phyloP scores from a whole-genome alignment of 2,888 invertebrate genomes.

The Thymelicus sylvestris region DNA sequence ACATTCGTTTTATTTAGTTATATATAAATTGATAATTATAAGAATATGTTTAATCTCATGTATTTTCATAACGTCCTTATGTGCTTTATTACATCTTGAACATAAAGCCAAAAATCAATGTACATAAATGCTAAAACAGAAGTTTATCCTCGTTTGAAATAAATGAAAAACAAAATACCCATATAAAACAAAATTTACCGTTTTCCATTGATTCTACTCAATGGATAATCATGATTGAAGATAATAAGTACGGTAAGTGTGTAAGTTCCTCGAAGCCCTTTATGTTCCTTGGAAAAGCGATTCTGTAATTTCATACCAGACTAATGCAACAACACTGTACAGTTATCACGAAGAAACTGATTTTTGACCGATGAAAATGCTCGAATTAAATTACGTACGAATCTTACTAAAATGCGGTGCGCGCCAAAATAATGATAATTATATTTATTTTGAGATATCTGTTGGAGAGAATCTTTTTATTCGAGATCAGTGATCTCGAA shows the following conservation, averaged over 20 bases:
- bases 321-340: slow-evolving; percentile 35
- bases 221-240: background rate
- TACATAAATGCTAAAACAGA: too few species aligned
- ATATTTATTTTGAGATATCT: too few species aligned
- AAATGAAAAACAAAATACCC: background rate
- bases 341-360: slow-evolving; percentile 21
- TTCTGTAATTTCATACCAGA: slow-evolving; percentile 37
- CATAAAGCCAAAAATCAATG: too few species aligned
- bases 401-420: background rate
- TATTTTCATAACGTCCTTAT: too few species aligned
- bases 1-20: too few species aligned
- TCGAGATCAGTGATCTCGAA: too few species aligned
- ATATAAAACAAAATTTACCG: background rate
- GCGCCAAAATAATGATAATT: too few species aligned
- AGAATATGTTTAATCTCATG: too few species aligned
- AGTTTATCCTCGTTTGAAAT: background rate
- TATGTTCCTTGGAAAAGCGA: slow-evolving; percentile 47
- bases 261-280: slow-evolving; percentile 32
- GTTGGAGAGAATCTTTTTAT: too few species aligned
- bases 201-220: too few species aligned
- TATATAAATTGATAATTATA: too few species aligned
- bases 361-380: slow-evolving; percentile 2
- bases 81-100: too few species aligned
- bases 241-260: slow-evolving; percentile 1
- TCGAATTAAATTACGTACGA: background rate